Base-by-base conservation (phyloP, 2,888 invertebrate species). In the Megastigmus dorsalis region DNA sequence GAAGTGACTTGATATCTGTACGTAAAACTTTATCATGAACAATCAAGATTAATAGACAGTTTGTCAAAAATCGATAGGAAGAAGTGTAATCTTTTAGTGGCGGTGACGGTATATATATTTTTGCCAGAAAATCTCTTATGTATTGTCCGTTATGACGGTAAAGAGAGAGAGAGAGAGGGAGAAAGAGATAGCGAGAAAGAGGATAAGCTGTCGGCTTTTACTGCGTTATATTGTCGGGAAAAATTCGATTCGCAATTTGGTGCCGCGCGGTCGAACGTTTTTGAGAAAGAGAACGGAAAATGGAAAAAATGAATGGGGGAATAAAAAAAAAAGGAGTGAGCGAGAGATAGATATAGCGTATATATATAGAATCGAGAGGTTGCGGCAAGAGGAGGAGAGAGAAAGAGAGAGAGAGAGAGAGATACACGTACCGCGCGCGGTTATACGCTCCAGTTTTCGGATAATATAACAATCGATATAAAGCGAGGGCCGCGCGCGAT, bases 221-320 rank as follows among this genome's bases (percentile, higher is more conserved):
- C 26, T 28, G 52, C 23, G 33, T 43, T 62, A n/a, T n/a, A 69
- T 69, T 62, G 70, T 62, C 60, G 20, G 33, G 60, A 38, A 70
- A 62, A 62, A 70, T 62, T 60, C 70, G 54, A 70, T 70, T 70
- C 70, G 54, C 62, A 70, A 70, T 54, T 70, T 70, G n/a, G n/a
- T n/a, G n/a, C n/a, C n/a, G 60, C 48, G 54, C 36, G 57, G 33
- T 28, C 60, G 52, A 50, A 43, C 52, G 36, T 68, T 62, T 70
- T 70, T 43, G 50, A 54, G 33, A 30, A 41, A 52, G 43, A 52
- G 43, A 28, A 33, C 9, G 33, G 43, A 38, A 68, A 62, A 62
- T 62, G 45, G 45, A 62, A 33, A 30, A n/a, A n/a, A n/a, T n/a
- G n/a, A n/a, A n/a, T n/a, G n/a, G n/a, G n/a, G n/a, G n/a, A n/a